Evolutionary conservation across 2,113 vertebrate genomes (phyloP).

Genomic region (Scomber colias): DNA sequence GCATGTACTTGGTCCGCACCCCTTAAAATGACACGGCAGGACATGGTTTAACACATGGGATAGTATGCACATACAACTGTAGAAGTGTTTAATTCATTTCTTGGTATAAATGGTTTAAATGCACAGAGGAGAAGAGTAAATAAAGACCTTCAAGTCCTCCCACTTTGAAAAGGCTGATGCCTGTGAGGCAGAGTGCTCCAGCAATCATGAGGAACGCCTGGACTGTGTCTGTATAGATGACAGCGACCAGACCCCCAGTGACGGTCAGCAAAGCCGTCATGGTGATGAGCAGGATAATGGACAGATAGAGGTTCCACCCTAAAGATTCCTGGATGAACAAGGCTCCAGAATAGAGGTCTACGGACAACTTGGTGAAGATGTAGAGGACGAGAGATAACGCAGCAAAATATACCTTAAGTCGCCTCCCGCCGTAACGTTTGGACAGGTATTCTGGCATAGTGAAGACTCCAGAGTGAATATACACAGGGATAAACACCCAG

Average conservation of each 20-base stretch:
- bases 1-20: constrained; percentile 91
- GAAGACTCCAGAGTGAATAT: constrained; percentile 93
- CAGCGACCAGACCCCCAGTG: constrained; percentile 94
- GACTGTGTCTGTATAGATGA: constrained; percentile 96
- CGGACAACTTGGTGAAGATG: constrained; percentile 97
- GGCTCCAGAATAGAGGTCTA: constrained; percentile 96
- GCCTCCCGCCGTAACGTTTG: constrained; percentile 93
- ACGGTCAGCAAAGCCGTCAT: constrained; percentile 95
- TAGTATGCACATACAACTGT: neutral
- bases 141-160: constrained; percentile 91
- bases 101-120: neutral
- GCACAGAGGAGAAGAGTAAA: neutral
- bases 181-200: constrained; percentile 92
- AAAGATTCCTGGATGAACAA: constrained; percentile 97
- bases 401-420: constrained; percentile 96
- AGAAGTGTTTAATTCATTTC: neutral
- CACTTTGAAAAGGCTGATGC: constrained; percentile 90
- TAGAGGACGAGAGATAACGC: constrained; percentile 92
- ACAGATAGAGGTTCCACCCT: constrained; percentile 97
- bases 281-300: constrained; percentile 92
- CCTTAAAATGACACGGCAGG: constrained; percentile 70
- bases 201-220: constrained; percentile 95
- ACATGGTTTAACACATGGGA: neutral
- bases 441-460: constrained; percentile 98
- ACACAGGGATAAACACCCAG: constrained; percentile 97